These are phyloP conservation scores for Zapornia atra DNA, from an alignment of 2,113 vertebrate species.

Conservation along the genomic window DNA sequence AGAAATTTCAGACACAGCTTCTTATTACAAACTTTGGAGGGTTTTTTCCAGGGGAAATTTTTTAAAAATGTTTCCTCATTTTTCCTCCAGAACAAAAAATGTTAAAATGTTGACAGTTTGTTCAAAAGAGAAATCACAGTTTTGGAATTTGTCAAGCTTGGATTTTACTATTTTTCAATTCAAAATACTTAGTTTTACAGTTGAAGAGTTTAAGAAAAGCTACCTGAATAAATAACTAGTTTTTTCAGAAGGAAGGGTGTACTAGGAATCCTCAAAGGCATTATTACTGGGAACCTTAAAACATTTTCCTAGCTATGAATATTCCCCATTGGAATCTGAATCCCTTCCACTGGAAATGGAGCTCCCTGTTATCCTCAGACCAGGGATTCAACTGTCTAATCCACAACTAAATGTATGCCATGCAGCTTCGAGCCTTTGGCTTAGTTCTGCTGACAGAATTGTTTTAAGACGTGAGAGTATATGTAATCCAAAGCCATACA, in stretches of 20 bases:
- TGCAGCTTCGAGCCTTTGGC: neutral
- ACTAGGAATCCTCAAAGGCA: neutral
- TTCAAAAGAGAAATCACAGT: neutral
- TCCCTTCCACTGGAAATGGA: neutral
- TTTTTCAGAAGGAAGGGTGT: neutral
- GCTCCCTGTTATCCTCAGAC: neutral
- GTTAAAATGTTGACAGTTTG: neutral
- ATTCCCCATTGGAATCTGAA: neutral
- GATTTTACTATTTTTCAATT: neutral
- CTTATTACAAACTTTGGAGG: neutral
- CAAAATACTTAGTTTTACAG: neutral
- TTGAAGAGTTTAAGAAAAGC: neutral
- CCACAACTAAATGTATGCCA: neutral
- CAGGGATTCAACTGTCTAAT: neutral
- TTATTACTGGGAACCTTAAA: neutral
- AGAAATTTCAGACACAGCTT: neutral
- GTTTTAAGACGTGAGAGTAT: neutral
- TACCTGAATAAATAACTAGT: neutral
- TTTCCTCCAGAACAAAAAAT: neutral
- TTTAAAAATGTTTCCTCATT: neutral
- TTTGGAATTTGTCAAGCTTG: neutral
- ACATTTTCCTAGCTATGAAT: neutral
- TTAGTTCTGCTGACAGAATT: neutral
- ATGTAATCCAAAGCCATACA: neutral
- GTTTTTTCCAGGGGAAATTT: neutral